phyloP scores from a whole-genome alignment of 2,797 vertebrate species.

The Pseudocheirus occidentalis region DNA sequence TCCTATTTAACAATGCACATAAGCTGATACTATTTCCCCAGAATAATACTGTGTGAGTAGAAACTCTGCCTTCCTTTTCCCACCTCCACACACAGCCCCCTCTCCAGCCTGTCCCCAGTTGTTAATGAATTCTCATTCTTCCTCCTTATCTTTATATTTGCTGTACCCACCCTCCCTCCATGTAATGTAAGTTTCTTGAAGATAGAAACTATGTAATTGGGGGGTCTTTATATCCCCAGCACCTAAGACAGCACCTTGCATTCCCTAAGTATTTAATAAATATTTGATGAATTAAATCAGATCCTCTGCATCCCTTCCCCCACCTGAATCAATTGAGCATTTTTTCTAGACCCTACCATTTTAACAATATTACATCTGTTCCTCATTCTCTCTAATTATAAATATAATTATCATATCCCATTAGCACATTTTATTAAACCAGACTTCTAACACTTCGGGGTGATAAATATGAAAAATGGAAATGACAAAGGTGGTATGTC shows the following conservation, averaged over 20 bases:
- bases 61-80: background rate
- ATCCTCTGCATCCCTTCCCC: background rate
- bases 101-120: background rate
- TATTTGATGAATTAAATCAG: background rate
- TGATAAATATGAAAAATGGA: slow-evolving; percentile 59
- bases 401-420: slow-evolving; percentile 52
- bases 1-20: background rate
- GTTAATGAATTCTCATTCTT: background rate
- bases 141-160: background rate
- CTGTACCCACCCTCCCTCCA: background rate
- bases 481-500: slow-evolving; percentile 33
- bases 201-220: background rate
- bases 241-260: background rate
- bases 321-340: background rate
- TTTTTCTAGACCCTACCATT: background rate
- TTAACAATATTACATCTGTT: slow-evolving; percentile 50
- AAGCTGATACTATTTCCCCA: background rate
- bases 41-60: background rate
- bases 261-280: background rate
- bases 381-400: slow-evolving; percentile 43
- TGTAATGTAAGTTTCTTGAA: background rate
- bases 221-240: background rate
- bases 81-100: background rate
- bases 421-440: slow-evolving; percentile 66
- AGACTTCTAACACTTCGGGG: slow-evolving; percentile 35